Base-by-base conservation (phyloP, 2,113 vertebrate genomes). In the Ophiodon elongatus region DNA sequence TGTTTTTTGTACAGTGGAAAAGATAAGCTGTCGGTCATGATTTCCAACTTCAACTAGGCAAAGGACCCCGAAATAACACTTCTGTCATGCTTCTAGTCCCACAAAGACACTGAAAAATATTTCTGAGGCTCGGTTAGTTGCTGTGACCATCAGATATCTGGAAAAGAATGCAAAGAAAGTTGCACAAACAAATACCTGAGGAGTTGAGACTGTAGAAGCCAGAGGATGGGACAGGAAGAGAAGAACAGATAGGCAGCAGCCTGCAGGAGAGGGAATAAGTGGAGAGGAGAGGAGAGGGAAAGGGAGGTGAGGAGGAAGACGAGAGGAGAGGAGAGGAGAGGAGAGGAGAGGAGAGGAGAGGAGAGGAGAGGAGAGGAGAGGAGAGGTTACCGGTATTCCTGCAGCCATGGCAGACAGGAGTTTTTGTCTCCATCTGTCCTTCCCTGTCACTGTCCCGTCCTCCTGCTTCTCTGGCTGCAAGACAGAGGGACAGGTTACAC, bases 361-460 rank as follows among this genome's bases (percentile, higher is more conserved):
- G 5, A 8, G 57, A 63, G 33, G 50, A 10, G 8, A 11, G 23
- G 29, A 13, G 39, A 73, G 33, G 29, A 47, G 62, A 39, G 71
- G 76, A 56, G 33, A 76, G 83, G 85, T 93, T 94, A 95, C 96
- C 95, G 92, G 90, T 85, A 83, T 91, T 86, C 90, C 93, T 90
- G 92, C 88, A 87, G 93, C 80, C 95, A 95, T 92, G 83, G 95
- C 92, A 91, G 94, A 96, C 91, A 95, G 90, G 31, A 96, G 91
- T 86, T 92, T 94, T 89, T 94, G 93, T 90, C 93, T 96, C 95
- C 95, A 96, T 94, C 94, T 96, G 94, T 95, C 94, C 90, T 95
- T 96, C 92, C 91, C 94, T 92, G 93, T 89, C 86, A 93, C 92
- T 89, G 88, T 86, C 89, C 93, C 84, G 39, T 94, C 94, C 91